A percentile compares a stretch with the other conserved stretches of the same genome.
Conservation (phyloP, 2,888 invertebrate species). For the Molanna angustata region DNA sequence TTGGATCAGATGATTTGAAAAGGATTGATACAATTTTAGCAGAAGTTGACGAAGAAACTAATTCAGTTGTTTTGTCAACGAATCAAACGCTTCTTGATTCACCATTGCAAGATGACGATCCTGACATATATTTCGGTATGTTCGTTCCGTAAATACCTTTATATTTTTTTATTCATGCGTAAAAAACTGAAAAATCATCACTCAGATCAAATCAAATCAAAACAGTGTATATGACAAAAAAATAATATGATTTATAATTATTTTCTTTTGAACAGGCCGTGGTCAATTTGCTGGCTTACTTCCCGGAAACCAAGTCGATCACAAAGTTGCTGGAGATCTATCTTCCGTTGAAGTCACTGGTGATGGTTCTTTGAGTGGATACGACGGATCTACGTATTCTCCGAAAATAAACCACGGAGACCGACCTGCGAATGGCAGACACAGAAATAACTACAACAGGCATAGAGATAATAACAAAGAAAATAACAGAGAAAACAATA, state of each 20-base stretch:
- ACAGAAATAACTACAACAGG: no score
- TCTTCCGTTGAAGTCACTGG: conserved; percentile 22
- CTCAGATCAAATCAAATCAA: no score
- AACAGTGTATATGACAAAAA: not conserved
- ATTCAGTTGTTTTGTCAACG: conserved; percentile 11
- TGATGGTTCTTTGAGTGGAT: conserved; percentile 29
- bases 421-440: not conserved
- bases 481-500: conserved; percentile 3
- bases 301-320: conserved; percentile 18
- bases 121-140: conserved; percentile 27
- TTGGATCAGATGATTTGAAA: conserved; percentile 28
- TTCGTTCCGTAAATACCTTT: not conserved
- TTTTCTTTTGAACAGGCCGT: conserved; percentile 9
- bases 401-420: conserved; percentile 9
- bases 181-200: not conserved
- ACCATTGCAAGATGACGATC: conserved; percentile 27
- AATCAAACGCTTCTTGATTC: conserved; percentile 25
- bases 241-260: not conserved
- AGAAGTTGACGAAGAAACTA: conserved; percentile 22
- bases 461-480: not conserved
- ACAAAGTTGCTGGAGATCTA: conserved; percentile 19
- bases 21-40: conserved; percentile 29
- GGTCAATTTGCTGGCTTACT: conserved; percentile 22
- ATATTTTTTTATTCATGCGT: not conserved
- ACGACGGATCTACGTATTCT: conserved; percentile 24